Conservation (phyloP, 2,113 vertebrate species). For the Notothenia rossii region DNA sequence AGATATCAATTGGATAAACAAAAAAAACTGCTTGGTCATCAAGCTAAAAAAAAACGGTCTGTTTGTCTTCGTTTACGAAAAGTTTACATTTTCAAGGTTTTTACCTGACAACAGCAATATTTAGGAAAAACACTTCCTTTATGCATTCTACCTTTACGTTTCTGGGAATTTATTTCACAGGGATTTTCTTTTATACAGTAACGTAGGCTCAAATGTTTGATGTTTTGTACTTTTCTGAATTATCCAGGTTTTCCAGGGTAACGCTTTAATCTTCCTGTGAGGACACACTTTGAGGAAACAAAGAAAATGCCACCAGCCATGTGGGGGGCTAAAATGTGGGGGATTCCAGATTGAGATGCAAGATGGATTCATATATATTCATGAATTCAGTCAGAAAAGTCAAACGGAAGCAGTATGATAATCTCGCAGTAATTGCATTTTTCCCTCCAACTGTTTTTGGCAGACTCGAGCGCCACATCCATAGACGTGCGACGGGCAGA, state of each 20-base stretch:
- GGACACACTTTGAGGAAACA: slow-evolving; percentile 65
- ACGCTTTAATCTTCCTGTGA: slow-evolving; percentile 54
- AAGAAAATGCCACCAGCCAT: slow-evolving; percentile 71
- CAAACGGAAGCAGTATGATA: slow-evolving; percentile 83
- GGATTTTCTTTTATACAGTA: background rate
- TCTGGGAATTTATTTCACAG: slow-evolving; percentile 2
- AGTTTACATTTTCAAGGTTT: slow-evolving; percentile 43
- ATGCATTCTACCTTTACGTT: slow-evolving; percentile 16
- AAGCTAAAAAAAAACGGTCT: slow-evolving; percentile 27
- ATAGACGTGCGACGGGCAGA: slow-evolving; percentile 27
- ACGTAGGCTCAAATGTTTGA: slow-evolving; percentile 3
- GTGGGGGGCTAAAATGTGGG: slow-evolving; percentile 35
- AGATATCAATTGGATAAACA: slow-evolving; percentile 15
- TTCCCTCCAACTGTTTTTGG: slow-evolving; percentile 76
- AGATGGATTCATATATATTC: slow-evolving; percentile 84
- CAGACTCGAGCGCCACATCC: slow-evolving; percentile 63
- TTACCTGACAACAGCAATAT: slow-evolving; percentile 54
- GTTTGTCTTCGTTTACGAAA: slow-evolving; percentile 7
- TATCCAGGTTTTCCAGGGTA: slow-evolving; percentile 31
- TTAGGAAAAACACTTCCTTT: slow-evolving; percentile 18
- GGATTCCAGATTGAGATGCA: slow-evolving; percentile 78
- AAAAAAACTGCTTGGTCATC: slow-evolving; percentile 45
- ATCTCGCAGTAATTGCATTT: slow-evolving; percentile 81
- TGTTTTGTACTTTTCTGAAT: slow-evolving; percentile 34
- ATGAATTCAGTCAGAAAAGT: slow-evolving; percentile 83